phyloP scores from a whole-genome alignment of 1,140 invertebrate species.

The Penaeus chinensis region DNA sequence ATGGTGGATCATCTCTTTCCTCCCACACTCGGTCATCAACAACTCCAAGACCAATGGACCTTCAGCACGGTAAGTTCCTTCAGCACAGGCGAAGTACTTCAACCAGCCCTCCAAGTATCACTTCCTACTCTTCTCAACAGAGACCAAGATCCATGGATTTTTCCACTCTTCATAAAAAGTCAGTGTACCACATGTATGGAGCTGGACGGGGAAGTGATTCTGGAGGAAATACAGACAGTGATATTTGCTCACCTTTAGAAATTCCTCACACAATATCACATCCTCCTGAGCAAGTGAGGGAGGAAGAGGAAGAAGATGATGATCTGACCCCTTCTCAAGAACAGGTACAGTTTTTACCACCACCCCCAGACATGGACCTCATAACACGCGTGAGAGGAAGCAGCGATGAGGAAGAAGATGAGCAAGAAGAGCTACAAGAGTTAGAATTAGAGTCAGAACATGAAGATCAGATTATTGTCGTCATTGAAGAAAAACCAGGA shows the following conservation, averaged over 20 bases:
- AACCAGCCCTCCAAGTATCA: slow-evolving; percentile 60
- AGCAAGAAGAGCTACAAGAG: slow-evolving; percentile 50
- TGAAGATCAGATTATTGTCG: slow-evolving; percentile 61
- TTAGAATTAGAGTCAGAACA: slow-evolving; percentile 66
- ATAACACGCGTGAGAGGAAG: slow-evolving; percentile 68
- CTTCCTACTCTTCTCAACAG: slow-evolving; percentile 61
- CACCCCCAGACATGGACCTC: slow-evolving; percentile 71
- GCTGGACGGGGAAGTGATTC: slow-evolving; percentile 62
- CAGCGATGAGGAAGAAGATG: slow-evolving; percentile 64
- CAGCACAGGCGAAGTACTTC: slow-evolving; percentile 60
- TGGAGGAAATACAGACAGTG: slow-evolving; percentile 62
- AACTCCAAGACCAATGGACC: slow-evolving; percentile 58
- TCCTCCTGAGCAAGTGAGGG: slow-evolving; percentile 71
- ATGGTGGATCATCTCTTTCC: slow-evolving; percentile 62
- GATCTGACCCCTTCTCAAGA: slow-evolving; percentile 68
- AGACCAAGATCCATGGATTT: slow-evolving; percentile 60
- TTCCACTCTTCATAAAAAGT: slow-evolving; percentile 57
- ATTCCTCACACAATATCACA: slow-evolving; percentile 63
- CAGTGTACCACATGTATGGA: slow-evolving; percentile 58
- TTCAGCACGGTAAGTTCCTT: slow-evolving; percentile 55
- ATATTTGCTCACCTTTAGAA: slow-evolving; percentile 63
- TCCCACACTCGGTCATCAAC: slow-evolving; percentile 62
- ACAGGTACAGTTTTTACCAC: slow-evolving; percentile 70
- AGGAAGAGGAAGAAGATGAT: slow-evolving; percentile 72
- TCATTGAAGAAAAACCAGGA: slow-evolving; percentile 60